Conservation (phyloP, 37 sponge, comb jelly and placozoan species). For the Bolinopsis microptera region DNA sequence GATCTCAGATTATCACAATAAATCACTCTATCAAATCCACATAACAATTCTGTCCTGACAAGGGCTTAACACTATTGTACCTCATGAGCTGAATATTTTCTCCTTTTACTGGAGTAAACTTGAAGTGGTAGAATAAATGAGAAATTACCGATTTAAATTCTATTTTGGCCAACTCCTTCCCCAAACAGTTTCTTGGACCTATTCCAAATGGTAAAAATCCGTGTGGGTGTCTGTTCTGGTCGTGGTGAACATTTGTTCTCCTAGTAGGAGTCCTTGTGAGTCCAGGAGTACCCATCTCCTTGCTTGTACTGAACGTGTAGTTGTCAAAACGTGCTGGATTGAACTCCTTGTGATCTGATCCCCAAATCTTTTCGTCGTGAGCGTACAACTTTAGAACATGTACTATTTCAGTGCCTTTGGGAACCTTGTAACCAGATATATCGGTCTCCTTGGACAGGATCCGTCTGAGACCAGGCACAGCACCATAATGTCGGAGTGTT, state of each 20-base stretch:
- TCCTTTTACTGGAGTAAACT: not conserved
- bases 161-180: not conserved
- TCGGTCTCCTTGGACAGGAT: not conserved
- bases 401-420: not conserved
- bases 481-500: conserved; percentile 1
- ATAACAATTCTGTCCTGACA: not conserved
- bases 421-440: not conserved
- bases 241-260: not conserved
- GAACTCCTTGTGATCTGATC: not conserved
- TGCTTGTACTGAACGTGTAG: not conserved
- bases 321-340: not conserved
- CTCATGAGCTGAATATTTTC: not conserved
- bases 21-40: not conserved
- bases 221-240: not conserved
- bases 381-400: not conserved
- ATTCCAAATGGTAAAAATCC: not conserved
- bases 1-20: no score
- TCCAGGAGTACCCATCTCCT: not conserved
- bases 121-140: not conserved
- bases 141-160: not conserved
- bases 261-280: not conserved
- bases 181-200: not conserved
- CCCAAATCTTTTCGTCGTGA: not conserved
- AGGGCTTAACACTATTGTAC: not conserved
- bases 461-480: conserved; percentile 24